Evolutionary conservation across 2,113 vertebrate genomes (phyloP), one percentile per base, ranked within the genome.

Genomic region (Xenopus laevis): DNA sequence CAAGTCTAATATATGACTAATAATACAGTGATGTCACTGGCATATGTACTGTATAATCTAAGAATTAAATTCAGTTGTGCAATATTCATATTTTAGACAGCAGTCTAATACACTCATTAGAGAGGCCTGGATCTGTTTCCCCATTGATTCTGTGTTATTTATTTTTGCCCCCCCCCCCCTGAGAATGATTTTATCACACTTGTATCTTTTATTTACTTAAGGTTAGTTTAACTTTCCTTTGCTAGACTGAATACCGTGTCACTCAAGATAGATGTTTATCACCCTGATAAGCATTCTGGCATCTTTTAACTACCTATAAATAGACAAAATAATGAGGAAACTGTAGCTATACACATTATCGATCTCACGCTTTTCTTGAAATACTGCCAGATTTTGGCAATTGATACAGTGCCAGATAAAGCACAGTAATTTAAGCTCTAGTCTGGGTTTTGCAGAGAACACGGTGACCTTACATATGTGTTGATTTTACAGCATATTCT

Each of bases 271-370:
- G 74, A 76, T 70, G 27, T 70, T 64, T 63, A 64, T 75, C 73
- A 63, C 16, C 13, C 1, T 70, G 66, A 70, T 70, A 76, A 69
- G 30, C 47, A 47, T 64, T 68, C 64, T 64, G 74, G 66, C 74
- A 76, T 46, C 59, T 64, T 76, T 76, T 76, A 69, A 76, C 69
- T 76, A 64, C 20, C 74, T 68, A 76, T 70, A 68, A 76, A 76
- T 76, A 76, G 74, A 71, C 60, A 50, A 63, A 76, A 76, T 70
- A 76, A 70, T 62, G 74, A 76, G 74, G 66, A 62, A 76, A 70
- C 66, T 17, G 58, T 45, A 76, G 60, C 74, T 17, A 59, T 12
- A n/a, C 74, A 68, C 59, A 53, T 45, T 64, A 76, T 76, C 59
- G 74, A 76, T 76, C 33, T 9, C 47, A n/a, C 30, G 23, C 57